Percentiles rank a stretch among this genome's conserved stretches.
Conservation (phyloP, 2,888 invertebrate species). For the Netelia fuscicornis region DNA sequence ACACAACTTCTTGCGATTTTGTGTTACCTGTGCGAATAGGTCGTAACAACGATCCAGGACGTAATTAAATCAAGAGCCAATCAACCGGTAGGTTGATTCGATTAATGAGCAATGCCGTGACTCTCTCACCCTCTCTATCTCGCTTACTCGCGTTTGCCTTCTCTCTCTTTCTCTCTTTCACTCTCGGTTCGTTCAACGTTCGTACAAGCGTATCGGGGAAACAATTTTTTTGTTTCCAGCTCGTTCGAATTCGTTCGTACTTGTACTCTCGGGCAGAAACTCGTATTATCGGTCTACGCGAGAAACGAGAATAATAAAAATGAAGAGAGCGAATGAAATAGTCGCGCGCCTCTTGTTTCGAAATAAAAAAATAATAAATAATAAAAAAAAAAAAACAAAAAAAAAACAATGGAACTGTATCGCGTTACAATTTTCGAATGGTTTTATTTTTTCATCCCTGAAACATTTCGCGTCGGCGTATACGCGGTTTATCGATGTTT, state of each 20-base stretch:
- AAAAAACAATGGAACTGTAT: too few species aligned
- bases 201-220: slow-evolving; percentile 13
- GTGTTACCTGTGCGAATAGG: slow-evolving; percentile 6
- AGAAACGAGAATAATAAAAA: not conserved
- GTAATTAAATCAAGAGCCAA: slow-evolving; percentile 81
- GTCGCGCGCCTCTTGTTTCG: too few species aligned
- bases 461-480: too few species aligned
- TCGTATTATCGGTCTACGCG: slow-evolving; percentile 10
- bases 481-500: too few species aligned
- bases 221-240: slow-evolving; percentile 47
- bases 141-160: slow-evolving; percentile 5
- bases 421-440: too few species aligned
- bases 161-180: slow-evolving; percentile 11
- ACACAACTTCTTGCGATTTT: not conserved
- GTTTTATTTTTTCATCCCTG: too few species aligned
- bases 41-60: slow-evolving; percentile 69
- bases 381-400: too few species aligned
- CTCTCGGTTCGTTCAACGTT: slow-evolving; percentile 32
- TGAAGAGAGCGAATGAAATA: too few species aligned
- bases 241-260: slow-evolving; percentile 35
- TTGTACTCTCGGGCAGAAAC: not conserved
- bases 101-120: slow-evolving; percentile 76
- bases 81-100: slow-evolving; percentile 77
- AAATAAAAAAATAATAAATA: too few species aligned
- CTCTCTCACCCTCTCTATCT: slow-evolving; percentile 30